Evolutionary conservation across 2,797 vertebrate species (phyloP).

Genomic region (Onychomys leucogaster): DNA sequence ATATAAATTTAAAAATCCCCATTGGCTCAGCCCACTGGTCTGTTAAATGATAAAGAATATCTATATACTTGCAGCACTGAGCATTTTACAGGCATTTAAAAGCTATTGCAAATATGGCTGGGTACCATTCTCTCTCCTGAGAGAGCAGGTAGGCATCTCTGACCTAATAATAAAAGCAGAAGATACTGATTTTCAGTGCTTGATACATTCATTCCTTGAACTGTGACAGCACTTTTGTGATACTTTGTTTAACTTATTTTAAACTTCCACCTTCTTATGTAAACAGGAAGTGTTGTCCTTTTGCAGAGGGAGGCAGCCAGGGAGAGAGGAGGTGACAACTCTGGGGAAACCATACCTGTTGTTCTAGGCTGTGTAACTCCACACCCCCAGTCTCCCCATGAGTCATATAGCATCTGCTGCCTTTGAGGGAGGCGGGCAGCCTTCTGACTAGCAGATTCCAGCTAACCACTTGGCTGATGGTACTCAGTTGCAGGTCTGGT

Average conservation of each 20-base stretch:
- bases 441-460: background rate
- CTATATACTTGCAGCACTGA: constrained; percentile 28
- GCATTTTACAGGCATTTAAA: constrained; percentile 59
- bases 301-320: background rate
- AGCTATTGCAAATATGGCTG: background rate
- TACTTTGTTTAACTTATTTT: constrained; percentile 28
- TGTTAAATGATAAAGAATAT: constrained; percentile 67
- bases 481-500: background rate
- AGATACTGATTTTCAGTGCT: background rate
- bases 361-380: background rate
- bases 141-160: background rate
- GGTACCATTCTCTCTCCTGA: background rate
- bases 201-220: constrained; percentile 13
- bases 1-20: constrained; percentile 69
- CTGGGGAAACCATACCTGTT: background rate
- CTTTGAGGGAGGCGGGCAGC: background rate
- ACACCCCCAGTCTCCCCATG: background rate
- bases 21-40: constrained; percentile 52
- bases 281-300: constrained; percentile 41
- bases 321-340: background rate
- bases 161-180: background rate
- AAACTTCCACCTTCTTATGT: constrained; percentile 3
- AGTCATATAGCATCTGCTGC: background rate
- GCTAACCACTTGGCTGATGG: background rate
- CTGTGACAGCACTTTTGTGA: background rate